Conservation (phyloP, 2,888 invertebrate species). For the Corythucha ciliata region DNA sequence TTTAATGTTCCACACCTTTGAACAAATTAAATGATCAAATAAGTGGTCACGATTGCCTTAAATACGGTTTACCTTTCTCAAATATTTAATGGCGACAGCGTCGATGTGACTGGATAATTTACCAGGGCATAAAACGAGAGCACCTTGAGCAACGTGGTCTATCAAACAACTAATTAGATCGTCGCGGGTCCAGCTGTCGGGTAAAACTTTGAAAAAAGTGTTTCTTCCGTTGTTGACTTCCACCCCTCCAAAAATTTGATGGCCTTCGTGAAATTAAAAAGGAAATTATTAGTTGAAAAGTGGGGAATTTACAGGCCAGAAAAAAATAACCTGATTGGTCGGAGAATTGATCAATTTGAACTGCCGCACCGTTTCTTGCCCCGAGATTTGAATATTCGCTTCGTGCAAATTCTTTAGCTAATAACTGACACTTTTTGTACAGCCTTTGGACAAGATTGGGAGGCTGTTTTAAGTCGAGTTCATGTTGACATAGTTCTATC, state of each 20-base stretch:
- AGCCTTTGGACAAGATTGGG: slow-evolving; percentile 17
- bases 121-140: too few relatives aligned
- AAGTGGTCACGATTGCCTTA: too few relatives aligned
- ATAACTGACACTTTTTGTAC: slow-evolving; percentile 26
- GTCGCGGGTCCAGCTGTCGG: slow-evolving; percentile 27
- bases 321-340: slow-evolving; percentile 14
- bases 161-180: slow-evolving; percentile 24
- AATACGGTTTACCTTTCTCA: slow-evolving; percentile 24
- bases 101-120: too few relatives aligned
- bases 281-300: not conserved
- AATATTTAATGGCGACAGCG: slow-evolving; percentile 21
- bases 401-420: slow-evolving; percentile 20
- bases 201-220: slow-evolving; percentile 27
- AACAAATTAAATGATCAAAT: too few relatives aligned
- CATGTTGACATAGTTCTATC: slow-evolving; percentile 24
- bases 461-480: slow-evolving; percentile 17
- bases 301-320: not conserved
- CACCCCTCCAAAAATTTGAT: slow-evolving; percentile 26
- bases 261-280: slow-evolving; percentile 9
- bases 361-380: slow-evolving; percentile 16
- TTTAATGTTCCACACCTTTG: too few relatives aligned
- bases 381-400: slow-evolving; percentile 28
- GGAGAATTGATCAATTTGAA: slow-evolving; percentile 27
- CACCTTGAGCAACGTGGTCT: slow-evolving; percentile 24
- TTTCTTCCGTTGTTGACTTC: slow-evolving; percentile 26